Evolutionary conservation across 2,797 vertebrate species (phyloP), one percentile per base, ranked within the genome.

Genomic region (Bothrops alternatus): DNA sequence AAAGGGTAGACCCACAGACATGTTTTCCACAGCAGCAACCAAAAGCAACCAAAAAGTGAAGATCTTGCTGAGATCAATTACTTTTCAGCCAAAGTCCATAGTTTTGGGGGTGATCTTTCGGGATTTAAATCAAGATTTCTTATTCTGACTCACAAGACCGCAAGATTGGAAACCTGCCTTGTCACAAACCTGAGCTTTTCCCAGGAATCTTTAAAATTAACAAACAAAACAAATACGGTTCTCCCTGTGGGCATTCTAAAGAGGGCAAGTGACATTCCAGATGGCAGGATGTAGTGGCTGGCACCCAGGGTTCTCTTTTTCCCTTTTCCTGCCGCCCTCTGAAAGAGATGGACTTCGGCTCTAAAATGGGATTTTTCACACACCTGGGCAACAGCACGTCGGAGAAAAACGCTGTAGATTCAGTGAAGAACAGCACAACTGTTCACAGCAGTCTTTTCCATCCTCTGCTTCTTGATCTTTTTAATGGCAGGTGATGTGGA

Each of bases 41-140:
- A 37, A 86, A 50, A 42, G 25, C 28, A 55, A 47, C 73, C 10
- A 2, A 47, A 82, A 82, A 82, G 57, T 58, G 57, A 58, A 58
- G 57, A 23, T 13, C 57, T 4, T 55, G 12, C 13, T 20, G 7
- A 28, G 14, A 20, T 53, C 23, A 2, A 90, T n/a, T 88, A 85
- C 65, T 88, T 91, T 91, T 88, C 92, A 93, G 90, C 65, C 65
- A 32, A 37, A 90, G 37, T n/a, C 3, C 4, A 32, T 47, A 47
- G 57, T 82, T 85, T 82, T 90, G 11, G 6, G 7, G 8, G 32
- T 85, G 90, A 91, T 86, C 86, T 93, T 47, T 82, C 10, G 6
- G 28, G 3, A 57, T 63, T 88, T 57, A 20, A 63, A 90, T 86
- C 86, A 91, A 93, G 82, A 91, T 85, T 91, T 56, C 58, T n/a